Evolutionary conservation across 2,888 invertebrate genomes (phyloP).

Genomic region (Tolmerus cingulatus): DNA sequence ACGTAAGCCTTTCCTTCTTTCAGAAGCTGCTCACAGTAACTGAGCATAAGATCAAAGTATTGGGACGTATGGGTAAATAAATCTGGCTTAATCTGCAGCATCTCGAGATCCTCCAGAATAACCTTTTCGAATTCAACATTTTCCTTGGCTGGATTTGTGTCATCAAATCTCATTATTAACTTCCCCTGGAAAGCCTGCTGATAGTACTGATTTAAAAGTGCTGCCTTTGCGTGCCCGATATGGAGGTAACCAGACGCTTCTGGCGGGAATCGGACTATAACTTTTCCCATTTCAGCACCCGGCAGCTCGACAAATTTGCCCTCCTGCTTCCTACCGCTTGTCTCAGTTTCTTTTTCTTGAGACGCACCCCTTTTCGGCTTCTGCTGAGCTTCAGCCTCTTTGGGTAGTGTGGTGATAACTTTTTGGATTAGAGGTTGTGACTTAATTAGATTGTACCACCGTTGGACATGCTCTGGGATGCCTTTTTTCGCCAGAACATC

Average conservation of each 20-base stretch:
- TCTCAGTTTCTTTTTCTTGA: slow-evolving; percentile 55
- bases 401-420: slow-evolving; percentile 67
- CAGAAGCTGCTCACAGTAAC: slow-evolving; percentile 86
- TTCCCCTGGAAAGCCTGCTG: slow-evolving; percentile 91
- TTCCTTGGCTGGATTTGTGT: slow-evolving; percentile 99
- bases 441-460: slow-evolving; percentile 75
- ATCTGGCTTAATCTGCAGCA: slow-evolving; percentile 93
- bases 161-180: slow-evolving; percentile 98
- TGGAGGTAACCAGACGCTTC: slow-evolving; percentile 98
- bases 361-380: neutral
- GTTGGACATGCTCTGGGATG: slow-evolving; percentile 68
- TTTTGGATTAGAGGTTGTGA: slow-evolving; percentile 69
- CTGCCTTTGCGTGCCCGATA: slow-evolving; percentile 99
- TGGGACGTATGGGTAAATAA: slow-evolving; percentile 94
- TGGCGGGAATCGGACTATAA: slow-evolving; percentile 98
- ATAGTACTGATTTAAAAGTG: slow-evolving; percentile 97
- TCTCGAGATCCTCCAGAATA: slow-evolving; percentile 90
- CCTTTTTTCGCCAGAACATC: slow-evolving; percentile 56
- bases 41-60: slow-evolving; percentile 91
- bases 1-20: slow-evolving; percentile 92
- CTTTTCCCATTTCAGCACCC: slow-evolving; percentile 96
- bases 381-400: slow-evolving; percentile 62
- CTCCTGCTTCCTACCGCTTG: slow-evolving; percentile 76
- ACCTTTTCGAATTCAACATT: slow-evolving; percentile 97
- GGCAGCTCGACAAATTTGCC: slow-evolving; percentile 97